phyloP scores from a whole-genome alignment of 2,888 invertebrate species.

The Stenichneumon culpator region DNA sequence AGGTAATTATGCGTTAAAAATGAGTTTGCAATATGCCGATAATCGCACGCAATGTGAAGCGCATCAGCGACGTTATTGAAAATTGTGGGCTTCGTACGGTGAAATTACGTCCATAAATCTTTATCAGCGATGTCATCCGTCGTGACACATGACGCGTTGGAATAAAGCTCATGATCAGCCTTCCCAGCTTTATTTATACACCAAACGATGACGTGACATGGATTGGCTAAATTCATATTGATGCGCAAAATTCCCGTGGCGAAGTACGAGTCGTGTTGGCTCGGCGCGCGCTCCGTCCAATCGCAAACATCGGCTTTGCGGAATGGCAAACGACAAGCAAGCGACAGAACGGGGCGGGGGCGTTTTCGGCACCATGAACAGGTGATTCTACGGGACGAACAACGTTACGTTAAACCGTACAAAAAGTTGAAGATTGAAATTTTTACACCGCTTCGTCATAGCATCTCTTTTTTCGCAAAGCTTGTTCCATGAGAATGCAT shows the following conservation, averaged over 20 bases:
- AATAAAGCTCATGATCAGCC: constrained; percentile 28
- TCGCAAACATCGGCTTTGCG: not conserved
- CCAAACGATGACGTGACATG: not conserved
- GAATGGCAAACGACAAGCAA: not conserved
- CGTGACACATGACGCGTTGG: constrained; percentile 3
- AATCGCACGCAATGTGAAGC: not conserved
- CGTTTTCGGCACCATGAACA: not conserved
- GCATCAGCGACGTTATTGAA: not conserved
- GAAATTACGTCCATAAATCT: not conserved
- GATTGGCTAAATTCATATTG: constrained; percentile 24
- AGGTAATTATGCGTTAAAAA: constrained; percentile 2
- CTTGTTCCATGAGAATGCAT: too few species aligned
- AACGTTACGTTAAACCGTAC: not conserved
- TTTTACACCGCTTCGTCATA: not conserved
- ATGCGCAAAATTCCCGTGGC: constrained; percentile 1
- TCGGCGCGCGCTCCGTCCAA: not conserved
- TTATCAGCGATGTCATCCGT: constrained; percentile 17
- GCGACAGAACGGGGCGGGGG: not conserved
- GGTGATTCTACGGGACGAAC: not conserved
- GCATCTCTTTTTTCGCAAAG: too few species aligned
- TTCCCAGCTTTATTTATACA: constrained; percentile 26
- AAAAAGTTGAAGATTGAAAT: too few species aligned
- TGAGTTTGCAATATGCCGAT: constrained; percentile 1
- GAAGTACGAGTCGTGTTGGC: not conserved
- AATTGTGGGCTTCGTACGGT: not conserved